A percentile compares a stretch with the other conserved stretches of the same genome.
Evolutionary conservation across 2,113 vertebrate genomes (phyloP).

Genomic region (Neopipo cinnamomea): DNA sequence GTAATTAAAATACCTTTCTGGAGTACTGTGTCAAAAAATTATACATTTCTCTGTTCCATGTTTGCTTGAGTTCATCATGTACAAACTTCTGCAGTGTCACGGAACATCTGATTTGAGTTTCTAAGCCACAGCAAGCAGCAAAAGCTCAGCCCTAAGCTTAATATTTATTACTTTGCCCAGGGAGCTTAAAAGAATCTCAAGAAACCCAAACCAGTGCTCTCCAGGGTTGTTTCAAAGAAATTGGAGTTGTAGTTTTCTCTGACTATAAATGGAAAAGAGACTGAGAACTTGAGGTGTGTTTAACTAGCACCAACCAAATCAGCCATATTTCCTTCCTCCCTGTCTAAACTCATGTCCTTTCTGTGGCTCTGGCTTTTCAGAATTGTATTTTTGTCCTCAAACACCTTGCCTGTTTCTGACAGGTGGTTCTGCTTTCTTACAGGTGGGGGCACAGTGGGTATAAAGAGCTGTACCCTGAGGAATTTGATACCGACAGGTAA

Average conservation of each 20-base stretch:
- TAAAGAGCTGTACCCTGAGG: slow-evolving; percentile 95
- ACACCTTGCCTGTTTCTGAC: neutral
- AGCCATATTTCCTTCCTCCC: neutral
- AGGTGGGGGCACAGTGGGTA: slow-evolving; percentile 98
- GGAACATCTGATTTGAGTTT: neutral
- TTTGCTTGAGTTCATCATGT: neutral
- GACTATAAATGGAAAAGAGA: neutral
- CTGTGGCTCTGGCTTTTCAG: neutral
- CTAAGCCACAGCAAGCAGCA: neutral
- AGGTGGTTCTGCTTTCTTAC: slow-evolving; percentile 27
- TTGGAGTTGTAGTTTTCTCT: neutral
- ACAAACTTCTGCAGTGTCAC: neutral
- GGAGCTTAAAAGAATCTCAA: neutral
- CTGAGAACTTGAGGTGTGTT: neutral
- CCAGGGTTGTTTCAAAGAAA: neutral
- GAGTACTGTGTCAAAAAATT: neutral
- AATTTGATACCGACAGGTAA: slow-evolving; percentile 92
- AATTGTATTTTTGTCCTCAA: neutral
- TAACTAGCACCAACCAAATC: neutral
- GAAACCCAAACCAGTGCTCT: neutral
- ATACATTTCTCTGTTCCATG: neutral
- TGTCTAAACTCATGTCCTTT: neutral
- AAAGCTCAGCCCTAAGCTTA: neutral
- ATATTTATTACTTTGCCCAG: neutral
- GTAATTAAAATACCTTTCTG: neutral